Evolutionary conservation across 2,888 invertebrate species (phyloP), one percentile per base, ranked within the genome.

Genomic region (Drosophila birchii): DNA sequence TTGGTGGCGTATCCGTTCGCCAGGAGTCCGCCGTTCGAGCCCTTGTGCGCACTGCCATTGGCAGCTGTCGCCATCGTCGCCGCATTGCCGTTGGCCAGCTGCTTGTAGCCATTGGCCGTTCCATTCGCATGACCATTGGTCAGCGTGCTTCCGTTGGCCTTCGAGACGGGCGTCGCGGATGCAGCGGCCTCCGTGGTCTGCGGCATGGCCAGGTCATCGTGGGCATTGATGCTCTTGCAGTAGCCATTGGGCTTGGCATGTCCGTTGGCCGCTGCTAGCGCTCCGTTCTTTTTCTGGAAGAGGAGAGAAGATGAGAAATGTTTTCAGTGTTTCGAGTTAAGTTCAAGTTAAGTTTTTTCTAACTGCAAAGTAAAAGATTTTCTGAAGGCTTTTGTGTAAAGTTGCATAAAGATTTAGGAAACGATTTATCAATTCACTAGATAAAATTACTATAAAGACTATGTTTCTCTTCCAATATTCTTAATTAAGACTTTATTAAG

Each of bases 71-170:
- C 57, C 38, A 66, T 60, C 57, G 70, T 57, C 58, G 73, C 63
- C 51, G 74, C 74, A 51, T 72, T 67, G 62, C 87, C 86, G 56
- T 82, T 90, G 60, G 74, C 85, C 82, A 80, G 62, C 75, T 75
- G 77, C 62, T 78, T 80, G 34, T 81, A 85, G 74, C 88, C 91
- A 59, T 91, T 89, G 78, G 86, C 88, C 32, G 83, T 60, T 34
- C 90, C 90, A 67, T 91, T 90, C 51, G 78, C 81, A 75, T 87
- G 83, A 12, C 91, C 91, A 60, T 90, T 90, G 72, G 66, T 58
- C 11, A 78, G 71, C 57, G 79, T 61, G 47, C 68, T 76, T 54
- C 77, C 82, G 61, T 81, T 87, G 64, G 71, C 74, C 47, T 72
- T 74, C 18, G 78, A 55, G 36, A 45, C 60, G 32, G 70, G 67